Conservation (phyloP, 2,797 vertebrate genomes). For the Clarias platycephalus region DNA sequence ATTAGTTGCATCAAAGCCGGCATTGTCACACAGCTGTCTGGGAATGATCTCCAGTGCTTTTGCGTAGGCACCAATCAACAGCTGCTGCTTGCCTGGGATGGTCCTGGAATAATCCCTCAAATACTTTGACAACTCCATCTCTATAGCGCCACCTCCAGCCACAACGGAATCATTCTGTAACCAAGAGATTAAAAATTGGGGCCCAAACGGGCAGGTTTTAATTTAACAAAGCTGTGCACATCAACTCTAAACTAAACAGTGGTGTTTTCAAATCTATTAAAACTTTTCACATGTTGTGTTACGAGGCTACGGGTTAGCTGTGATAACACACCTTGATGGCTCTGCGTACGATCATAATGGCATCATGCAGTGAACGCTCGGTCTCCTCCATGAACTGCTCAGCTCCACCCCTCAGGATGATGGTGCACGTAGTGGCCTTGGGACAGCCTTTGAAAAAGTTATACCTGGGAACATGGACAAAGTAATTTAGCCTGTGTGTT, state of each 20-base stretch:
- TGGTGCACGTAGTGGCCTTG: slow-evolving; percentile 92
- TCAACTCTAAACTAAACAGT: background rate
- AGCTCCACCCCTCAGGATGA: slow-evolving; percentile 91
- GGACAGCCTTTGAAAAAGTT: slow-evolving; percentile 96
- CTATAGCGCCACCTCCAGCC: slow-evolving; percentile 92
- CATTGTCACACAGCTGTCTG: slow-evolving; percentile 95
- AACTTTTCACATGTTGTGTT: background rate
- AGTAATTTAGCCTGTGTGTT: background rate
- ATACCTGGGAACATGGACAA: slow-evolving; percentile 76
- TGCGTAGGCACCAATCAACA: slow-evolving; percentile 93
- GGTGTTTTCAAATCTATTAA: background rate
- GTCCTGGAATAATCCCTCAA: slow-evolving; percentile 94
- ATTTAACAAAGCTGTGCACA: background rate
- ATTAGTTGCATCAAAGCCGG: slow-evolving; percentile 97
- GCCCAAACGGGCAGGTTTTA: background rate
- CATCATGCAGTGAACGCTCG: slow-evolving; percentile 92
- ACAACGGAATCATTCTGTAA: slow-evolving; percentile 92
- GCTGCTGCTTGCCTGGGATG: slow-evolving; percentile 96
- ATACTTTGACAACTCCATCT: slow-evolving; percentile 97
- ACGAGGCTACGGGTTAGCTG: too few relatives aligned
- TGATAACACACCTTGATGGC: slow-evolving; percentile 86
- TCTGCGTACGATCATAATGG: slow-evolving; percentile 97
- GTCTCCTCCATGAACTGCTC: slow-evolving; percentile 99
- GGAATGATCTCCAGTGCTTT: slow-evolving; percentile 97
- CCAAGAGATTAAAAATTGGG: background rate